A percentile compares a stretch with the other conserved stretches of the same genome.
These are phyloP conservation scores for Crotalus viridis DNA, from an alignment of 2,113 vertebrate species.

Conservation along the genomic window DNA sequence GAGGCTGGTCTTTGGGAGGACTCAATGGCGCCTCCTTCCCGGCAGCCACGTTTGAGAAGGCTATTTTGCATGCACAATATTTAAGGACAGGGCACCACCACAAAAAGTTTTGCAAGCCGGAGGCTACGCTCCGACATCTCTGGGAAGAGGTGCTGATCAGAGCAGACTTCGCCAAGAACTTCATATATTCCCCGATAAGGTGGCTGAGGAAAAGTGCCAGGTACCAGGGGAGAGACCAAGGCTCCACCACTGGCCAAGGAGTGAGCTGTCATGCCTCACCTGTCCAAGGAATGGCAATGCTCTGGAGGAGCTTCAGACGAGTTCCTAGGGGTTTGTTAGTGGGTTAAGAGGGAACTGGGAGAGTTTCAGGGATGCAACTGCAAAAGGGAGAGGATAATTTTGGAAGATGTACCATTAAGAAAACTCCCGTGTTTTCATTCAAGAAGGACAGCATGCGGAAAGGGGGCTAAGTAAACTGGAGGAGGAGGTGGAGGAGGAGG, in stretches of 20 bases:
- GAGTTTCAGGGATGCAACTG: conserved; percentile 52
- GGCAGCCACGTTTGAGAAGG: not conserved
- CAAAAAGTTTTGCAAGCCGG: not conserved
- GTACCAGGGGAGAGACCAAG: not conserved
- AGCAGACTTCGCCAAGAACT: not conserved
- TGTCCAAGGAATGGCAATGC: too few species aligned
- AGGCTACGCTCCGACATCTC: not conserved
- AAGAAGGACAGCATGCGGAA: conserved; percentile 68
- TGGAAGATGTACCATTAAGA: conserved; percentile 40
- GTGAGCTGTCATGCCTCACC: not conserved
- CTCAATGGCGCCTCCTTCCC: not conserved
- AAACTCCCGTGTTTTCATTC: conserved; percentile 52
- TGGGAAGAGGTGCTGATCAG: not conserved
- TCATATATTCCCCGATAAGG: not conserved
- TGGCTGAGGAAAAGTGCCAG: not conserved
- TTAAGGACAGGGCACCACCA: not conserved
- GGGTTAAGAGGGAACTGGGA: conserved; percentile 65
- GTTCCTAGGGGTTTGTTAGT: conserved; percentile 56
- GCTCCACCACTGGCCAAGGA: not conserved
- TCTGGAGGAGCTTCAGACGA: not conserved
- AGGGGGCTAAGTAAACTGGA: conserved; percentile 38
- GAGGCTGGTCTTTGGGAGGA: too few species aligned
- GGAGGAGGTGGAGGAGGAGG: not conserved
- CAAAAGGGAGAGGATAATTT: conserved; percentile 59
- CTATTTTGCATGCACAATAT: not conserved